Conservation (phyloP, 2,797 vertebrate genomes). For the Botia kubotai region DNA sequence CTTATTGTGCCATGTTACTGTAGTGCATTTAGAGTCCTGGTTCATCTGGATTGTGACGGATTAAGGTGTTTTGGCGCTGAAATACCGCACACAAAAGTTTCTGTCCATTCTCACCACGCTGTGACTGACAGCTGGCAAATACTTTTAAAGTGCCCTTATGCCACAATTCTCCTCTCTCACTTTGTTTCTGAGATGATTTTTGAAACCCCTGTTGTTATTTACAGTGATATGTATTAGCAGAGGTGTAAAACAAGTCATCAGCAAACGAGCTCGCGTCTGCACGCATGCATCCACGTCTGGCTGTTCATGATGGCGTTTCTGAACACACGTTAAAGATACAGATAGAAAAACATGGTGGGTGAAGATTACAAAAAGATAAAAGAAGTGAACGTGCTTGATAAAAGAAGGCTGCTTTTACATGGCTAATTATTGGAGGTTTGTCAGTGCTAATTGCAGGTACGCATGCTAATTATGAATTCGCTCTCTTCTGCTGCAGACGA, state of each 20-base stretch:
- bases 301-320: neutral
- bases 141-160: too few relatives aligned
- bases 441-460: slow-evolving; percentile 81
- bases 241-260: slow-evolving; percentile 29
- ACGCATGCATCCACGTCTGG: neutral
- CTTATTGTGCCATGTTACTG: too few relatives aligned
- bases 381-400: slow-evolving; percentile 41
- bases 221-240: slow-evolving; percentile 42
- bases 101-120: too few relatives aligned
- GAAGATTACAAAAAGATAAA: slow-evolving; percentile 50
- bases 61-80: too few relatives aligned
- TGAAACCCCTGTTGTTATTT: slow-evolving; percentile 39
- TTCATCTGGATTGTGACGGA: too few relatives aligned
- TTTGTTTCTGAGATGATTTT: slow-evolving; percentile 10
- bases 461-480: slow-evolving; percentile 78
- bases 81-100: too few relatives aligned
- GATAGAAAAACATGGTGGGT: slow-evolving; percentile 17
- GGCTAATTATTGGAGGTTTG: slow-evolving; percentile 80
- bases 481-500: slow-evolving; percentile 68
- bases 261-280: neutral
- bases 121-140: too few relatives aligned
- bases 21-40: too few relatives aligned
- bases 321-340: neutral
- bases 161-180: neutral
- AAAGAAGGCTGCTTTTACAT: slow-evolving; percentile 68